Evolutionary conservation across 2,888 invertebrate genomes (phyloP).

Genomic region (Tetragnatha montana): DNA sequence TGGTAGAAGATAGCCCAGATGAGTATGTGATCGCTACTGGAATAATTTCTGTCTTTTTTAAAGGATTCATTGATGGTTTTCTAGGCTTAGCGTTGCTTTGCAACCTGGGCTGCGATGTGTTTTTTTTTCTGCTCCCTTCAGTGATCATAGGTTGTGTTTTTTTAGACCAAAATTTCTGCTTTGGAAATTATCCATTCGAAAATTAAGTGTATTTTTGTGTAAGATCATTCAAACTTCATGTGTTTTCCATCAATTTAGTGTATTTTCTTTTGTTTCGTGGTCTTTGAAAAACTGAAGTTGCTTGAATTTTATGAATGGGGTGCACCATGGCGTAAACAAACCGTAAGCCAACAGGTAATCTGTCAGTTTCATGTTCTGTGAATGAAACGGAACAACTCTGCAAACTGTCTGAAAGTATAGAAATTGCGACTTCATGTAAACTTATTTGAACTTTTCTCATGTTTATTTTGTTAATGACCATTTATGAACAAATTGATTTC

Average conservation of each 20-base stretch:
- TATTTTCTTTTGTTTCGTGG: neutral
- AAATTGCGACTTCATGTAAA: too few species aligned
- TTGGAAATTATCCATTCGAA: neutral
- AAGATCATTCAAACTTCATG: neutral
- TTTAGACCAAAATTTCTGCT: neutral
- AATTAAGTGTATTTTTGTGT: neutral
- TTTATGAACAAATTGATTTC: too few species aligned
- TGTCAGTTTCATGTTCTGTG: neutral
- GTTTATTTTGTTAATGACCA: too few species aligned
- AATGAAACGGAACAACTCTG: neutral
- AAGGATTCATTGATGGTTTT: constrained; percentile 48
- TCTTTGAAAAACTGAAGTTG: neutral
- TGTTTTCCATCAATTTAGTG: too few species aligned
- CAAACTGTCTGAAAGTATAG: too few species aligned
- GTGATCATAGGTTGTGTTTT: neutral
- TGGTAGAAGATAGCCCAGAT: constrained; percentile 61
- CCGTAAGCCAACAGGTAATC: neutral
- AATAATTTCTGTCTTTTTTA: constrained; percentile 5
- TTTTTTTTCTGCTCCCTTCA: neutral
- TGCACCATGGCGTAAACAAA: constrained; percentile 28
- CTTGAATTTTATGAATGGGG: constrained; percentile 14
- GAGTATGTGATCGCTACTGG: constrained; percentile 35
- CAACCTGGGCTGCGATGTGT: neutral
- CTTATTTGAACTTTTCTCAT: too few species aligned
- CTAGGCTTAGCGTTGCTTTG: constrained; percentile 45